Base-by-base conservation (phyloP, 2,888 invertebrate genomes). In the Eremobia ochroleuca region DNA sequence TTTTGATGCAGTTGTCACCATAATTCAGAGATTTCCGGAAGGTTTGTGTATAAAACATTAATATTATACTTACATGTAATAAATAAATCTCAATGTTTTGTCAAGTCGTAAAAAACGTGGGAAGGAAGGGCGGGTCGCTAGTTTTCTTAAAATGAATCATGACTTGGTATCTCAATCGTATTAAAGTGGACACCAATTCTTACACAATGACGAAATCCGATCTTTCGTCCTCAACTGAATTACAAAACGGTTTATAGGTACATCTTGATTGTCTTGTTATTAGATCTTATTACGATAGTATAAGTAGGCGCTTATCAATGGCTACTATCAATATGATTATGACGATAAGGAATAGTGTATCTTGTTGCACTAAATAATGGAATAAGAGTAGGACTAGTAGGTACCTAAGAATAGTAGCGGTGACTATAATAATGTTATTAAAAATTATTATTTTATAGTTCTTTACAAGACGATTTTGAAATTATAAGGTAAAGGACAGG, bases 201-300 rank as follows among this genome's bases (percentile, higher is more conserved):
- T 15, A 43, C 28, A 28, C 25, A 52, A 55, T 49, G 18, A 25
- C 25, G 37, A 40, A 58, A 58, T 64, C 9, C 5, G 62, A 46
- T 46, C 37, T 46, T 49, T 64, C 21, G 34, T 31, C 34, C 34
- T 37, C 21, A 31, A n/a, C 4, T 40, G 34, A 62, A 62, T 75
- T 78, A 58, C 81, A 58, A 64, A 65, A 81, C 31, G 11, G 18
- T 49, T 9, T 34, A n/a, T 64, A 74, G n/a, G 9, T 65, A 64
- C 40, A 82, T 82, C 77, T 82, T 28, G 77, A 65, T 78, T 34
- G 46, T 46, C 52, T 78, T 13, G 13, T 73, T 55, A 62, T 73
- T 55, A 62, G 77, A 78, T 78, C 46, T 13, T 46, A 34, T 34
- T 58, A 40, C 21, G 82, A 76, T 82, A 58, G 80, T 73, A 62